Evolutionary conservation across 2,113 vertebrate species (phyloP).

Genomic region (Podilymbus podiceps): DNA sequence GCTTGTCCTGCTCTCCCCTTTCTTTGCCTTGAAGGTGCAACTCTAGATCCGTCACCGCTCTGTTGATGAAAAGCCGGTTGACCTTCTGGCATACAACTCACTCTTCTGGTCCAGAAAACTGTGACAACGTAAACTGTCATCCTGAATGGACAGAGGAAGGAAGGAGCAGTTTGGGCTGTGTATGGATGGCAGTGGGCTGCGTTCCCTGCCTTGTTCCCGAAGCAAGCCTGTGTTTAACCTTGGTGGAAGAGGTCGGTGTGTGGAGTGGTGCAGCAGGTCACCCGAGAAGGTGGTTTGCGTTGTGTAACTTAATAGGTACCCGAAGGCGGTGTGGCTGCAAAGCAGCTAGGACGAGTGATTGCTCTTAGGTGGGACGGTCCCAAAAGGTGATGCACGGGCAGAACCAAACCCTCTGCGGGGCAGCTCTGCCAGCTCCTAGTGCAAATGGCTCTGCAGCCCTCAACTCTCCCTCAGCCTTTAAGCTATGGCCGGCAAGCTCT

Average conservation of each 20-base stretch:
- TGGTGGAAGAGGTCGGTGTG: neutral
- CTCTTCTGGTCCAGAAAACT: neutral
- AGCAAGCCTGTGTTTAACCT: neutral
- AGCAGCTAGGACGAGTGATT: neutral
- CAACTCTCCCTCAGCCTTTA: neutral
- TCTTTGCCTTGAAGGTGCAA: neutral
- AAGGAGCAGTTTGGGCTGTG: too few relatives aligned
- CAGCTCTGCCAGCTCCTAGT: neutral
- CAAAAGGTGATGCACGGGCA: neutral
- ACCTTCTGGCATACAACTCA: neutral
- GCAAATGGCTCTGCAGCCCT: neutral
- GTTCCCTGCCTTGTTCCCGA: neutral
- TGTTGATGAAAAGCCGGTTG: neutral
- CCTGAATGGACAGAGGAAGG: neutral
- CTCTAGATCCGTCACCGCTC: neutral
- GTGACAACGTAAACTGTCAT: rapidly evolving
- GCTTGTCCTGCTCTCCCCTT: neutral
- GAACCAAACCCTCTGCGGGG: neutral
- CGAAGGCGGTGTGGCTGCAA: neutral
- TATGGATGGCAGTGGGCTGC: neutral
- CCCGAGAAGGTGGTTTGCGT: neutral
- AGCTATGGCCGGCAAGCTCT: neutral
- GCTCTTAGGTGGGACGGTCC: neutral
- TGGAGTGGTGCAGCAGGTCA: neutral
- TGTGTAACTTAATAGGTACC: neutral